Evolutionary conservation across 2,888 invertebrate genomes (phyloP).

Genomic region (Aporophyla nigra): DNA sequence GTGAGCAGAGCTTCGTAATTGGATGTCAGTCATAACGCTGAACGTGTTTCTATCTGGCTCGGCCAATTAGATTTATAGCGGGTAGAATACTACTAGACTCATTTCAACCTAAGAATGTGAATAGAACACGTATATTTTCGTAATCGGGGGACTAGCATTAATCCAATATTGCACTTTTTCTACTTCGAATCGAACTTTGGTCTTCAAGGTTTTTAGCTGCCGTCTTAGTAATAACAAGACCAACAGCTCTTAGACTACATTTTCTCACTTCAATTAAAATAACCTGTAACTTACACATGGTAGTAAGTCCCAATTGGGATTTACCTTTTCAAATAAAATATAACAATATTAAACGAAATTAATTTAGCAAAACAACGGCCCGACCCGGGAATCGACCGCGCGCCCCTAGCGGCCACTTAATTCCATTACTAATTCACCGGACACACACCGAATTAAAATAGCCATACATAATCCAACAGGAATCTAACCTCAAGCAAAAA

Average conservation of each 20-base stretch:
- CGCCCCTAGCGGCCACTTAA: constrained; percentile 84
- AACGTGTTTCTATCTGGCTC: constrained; percentile 29
- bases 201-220: too few relatives aligned
- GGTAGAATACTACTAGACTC: constrained; percentile 1
- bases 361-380: constrained; percentile 74
- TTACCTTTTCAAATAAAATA: constrained; percentile 46
- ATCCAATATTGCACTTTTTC: neutral
- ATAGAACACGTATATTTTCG: neutral
- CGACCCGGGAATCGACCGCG: constrained; percentile 73
- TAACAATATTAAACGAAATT: constrained; percentile 66
- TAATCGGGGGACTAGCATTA: neutral
- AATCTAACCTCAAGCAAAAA: constrained; percentile 21
- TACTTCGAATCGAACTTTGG: neutral
- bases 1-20: constrained; percentile 46
- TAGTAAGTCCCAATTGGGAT: constrained; percentile 40
- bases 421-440: constrained; percentile 86
- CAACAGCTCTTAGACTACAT: neutral
- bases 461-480: constrained; percentile 65
- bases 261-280: neutral
- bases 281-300: constrained; percentile 8
- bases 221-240: neutral
- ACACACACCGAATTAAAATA: constrained; percentile 83
- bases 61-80: constrained; percentile 17
- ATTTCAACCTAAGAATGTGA: neutral
- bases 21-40: constrained; percentile 35